phyloP scores from a whole-genome alignment of 2,797 vertebrate genomes.

The Balearica regulorum region DNA sequence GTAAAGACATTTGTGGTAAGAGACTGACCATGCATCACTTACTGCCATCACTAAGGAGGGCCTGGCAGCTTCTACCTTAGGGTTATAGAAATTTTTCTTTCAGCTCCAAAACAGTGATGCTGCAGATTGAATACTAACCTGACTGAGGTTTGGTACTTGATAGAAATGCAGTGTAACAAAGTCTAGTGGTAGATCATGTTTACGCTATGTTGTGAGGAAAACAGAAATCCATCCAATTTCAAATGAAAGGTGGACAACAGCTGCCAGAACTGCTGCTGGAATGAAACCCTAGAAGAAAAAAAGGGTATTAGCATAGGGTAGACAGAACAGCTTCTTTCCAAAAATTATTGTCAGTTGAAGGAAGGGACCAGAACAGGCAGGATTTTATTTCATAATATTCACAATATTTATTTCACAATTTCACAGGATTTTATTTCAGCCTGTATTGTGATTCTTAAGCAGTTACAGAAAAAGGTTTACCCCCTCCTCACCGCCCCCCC shows the following conservation, averaged over 20 bases:
- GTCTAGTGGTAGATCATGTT: neutral
- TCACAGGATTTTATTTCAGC: neutral
- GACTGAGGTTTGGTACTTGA: neutral
- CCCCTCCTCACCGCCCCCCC: no score
- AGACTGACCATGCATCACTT: neutral
- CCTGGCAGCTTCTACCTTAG: neutral
- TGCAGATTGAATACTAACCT: neutral
- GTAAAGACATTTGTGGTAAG: neutral
- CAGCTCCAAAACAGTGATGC: neutral
- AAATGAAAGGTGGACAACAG: neutral
- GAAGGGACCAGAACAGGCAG: neutral
- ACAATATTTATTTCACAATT: neutral
- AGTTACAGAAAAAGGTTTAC: neutral
- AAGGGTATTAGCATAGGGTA: neutral
- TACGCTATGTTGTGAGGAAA: neutral
- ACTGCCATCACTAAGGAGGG: neutral
- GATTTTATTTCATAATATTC: neutral
- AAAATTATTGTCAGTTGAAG: neutral
- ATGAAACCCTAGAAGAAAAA: neutral
- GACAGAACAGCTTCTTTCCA: neutral
- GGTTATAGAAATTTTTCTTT: neutral
- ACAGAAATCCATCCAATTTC: neutral
- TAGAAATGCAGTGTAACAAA: neutral
- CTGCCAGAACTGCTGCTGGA: conserved; percentile 6
- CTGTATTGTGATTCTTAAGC: neutral